These are phyloP conservation scores for Atherinomorus stipes DNA, from an alignment of 2,113 vertebrate genomes.

Conservation along the genomic window DNA sequence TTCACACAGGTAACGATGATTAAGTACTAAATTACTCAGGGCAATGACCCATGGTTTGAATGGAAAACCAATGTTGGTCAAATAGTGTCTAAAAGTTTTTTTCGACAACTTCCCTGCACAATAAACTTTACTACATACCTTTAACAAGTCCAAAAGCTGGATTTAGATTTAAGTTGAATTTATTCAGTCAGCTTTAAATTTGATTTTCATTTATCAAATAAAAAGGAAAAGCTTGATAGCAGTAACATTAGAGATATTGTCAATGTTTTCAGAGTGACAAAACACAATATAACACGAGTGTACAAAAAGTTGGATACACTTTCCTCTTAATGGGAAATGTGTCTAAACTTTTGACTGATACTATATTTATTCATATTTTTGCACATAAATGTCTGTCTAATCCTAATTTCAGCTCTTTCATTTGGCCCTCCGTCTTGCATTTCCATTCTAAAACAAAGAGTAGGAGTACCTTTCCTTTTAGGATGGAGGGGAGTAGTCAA, in stretches of 20 bases:
- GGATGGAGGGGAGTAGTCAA: too few species aligned
- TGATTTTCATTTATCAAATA: not conserved
- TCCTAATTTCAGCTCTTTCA: not conserved
- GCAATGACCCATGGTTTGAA: not conserved
- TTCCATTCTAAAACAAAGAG: too few species aligned
- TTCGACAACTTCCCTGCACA: not conserved
- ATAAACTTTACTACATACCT: not conserved
- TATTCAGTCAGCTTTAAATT: not conserved
- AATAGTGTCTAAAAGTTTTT: not conserved
- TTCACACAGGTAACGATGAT: constrained; percentile 22
- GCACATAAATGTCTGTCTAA: not conserved
- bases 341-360: too few species aligned
- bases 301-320: too few species aligned
- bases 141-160: not conserved
- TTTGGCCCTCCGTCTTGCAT: not conserved
- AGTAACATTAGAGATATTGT: not conserved
- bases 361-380: too few species aligned
- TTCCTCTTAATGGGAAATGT: too few species aligned
- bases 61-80: not conserved
- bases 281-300: too few species aligned
- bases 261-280: not conserved
- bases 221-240: not conserved
- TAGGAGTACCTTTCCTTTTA: too few species aligned
- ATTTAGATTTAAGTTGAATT: not conserved
- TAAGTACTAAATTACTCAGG: constrained; percentile 22